Percentiles rank a stretch among this genome's conserved stretches.
Evolutionary conservation across 2,797 vertebrate genomes (phyloP).

Genomic region (Erpetoichthys calabaricus): DNA sequence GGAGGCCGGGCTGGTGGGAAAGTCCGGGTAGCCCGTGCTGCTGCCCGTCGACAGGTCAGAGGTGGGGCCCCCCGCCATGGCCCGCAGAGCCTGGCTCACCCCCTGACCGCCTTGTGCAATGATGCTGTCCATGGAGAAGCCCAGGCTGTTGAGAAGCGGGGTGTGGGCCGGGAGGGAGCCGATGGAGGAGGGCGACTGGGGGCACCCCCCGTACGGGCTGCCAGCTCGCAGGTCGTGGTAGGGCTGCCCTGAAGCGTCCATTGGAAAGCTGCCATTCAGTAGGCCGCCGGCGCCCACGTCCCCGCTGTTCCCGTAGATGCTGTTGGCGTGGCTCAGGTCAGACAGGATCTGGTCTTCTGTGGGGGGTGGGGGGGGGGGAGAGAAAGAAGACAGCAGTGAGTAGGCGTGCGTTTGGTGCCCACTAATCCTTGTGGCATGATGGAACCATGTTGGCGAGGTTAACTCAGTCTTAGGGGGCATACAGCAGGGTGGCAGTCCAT

Average conservation of each 20-base stretch:
- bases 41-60: slow-evolving; percentile 96
- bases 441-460: background rate
- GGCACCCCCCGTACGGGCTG: slow-evolving; percentile 77
- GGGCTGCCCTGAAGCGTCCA: slow-evolving; percentile 74
- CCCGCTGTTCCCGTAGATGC: slow-evolving; percentile 71
- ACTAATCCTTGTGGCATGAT: slow-evolving; percentile 11
- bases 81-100: slow-evolving; percentile 80
- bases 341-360: slow-evolving; percentile 94
- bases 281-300: slow-evolving; percentile 64
- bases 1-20: slow-evolving; percentile 91
- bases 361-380: slow-evolving; percentile 2
- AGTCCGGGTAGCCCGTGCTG: slow-evolving; percentile 96
- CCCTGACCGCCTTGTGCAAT: slow-evolving; percentile 65
- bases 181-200: slow-evolving; percentile 90
- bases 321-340: slow-evolving; percentile 76
- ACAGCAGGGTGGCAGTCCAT: no score
- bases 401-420: background rate
- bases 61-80: slow-evolving; percentile 81
- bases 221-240: slow-evolving; percentile 85
- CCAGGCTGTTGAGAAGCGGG: slow-evolving; percentile 80
- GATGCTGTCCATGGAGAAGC: slow-evolving; percentile 82
- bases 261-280: slow-evolving; percentile 74
- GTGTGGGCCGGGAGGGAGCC: slow-evolving; percentile 80
- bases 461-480: background rate
- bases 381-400: background rate